Conservation (phyloP, 2,888 invertebrate species). For the Nebria brevicollis region DNA sequence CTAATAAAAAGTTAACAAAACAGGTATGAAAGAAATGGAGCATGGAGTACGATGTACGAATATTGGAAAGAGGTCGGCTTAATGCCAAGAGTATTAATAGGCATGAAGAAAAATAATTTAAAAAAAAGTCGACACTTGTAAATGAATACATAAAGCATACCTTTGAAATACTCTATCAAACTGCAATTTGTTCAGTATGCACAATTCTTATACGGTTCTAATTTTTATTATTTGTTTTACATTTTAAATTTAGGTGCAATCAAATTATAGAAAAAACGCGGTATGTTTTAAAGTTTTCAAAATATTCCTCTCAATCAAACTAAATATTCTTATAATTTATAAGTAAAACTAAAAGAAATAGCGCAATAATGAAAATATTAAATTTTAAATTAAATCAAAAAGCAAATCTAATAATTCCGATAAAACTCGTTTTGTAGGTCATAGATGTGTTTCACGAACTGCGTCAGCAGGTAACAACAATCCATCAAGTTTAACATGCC, state of each 20-base stretch:
- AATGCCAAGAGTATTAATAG: conserved; percentile 40
- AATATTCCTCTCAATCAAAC: too few relatives aligned
- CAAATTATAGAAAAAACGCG: not conserved
- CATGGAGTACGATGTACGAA: conserved; percentile 26
- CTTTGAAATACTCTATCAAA: not conserved
- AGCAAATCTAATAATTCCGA: not conserved
- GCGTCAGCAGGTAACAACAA: conserved; percentile 30
- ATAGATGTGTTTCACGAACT: conserved; percentile 35
- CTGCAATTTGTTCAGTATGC: not conserved
- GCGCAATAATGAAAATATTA: too few relatives aligned
- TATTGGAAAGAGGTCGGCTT: conserved; percentile 36
- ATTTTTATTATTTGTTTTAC: not conserved
- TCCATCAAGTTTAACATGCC: conserved; percentile 16
- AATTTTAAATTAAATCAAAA: not conserved
- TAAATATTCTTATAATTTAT: too few relatives aligned
- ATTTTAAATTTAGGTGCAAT: conserved; percentile 3
- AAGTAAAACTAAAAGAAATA: too few relatives aligned
- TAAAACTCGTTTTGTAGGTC: not conserved
- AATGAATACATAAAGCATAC: not conserved
- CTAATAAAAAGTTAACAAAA: not conserved
- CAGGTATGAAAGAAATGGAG: conserved; percentile 41
- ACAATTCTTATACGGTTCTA: not conserved
- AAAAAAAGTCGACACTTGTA: not conserved
- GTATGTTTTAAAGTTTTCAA: not conserved
- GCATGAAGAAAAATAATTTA: not conserved